These are phyloP conservation scores for Craseonycteris thonglongyai DNA, from an alignment of 2,113 vertebrate genomes.

Conservation along the genomic window DNA sequence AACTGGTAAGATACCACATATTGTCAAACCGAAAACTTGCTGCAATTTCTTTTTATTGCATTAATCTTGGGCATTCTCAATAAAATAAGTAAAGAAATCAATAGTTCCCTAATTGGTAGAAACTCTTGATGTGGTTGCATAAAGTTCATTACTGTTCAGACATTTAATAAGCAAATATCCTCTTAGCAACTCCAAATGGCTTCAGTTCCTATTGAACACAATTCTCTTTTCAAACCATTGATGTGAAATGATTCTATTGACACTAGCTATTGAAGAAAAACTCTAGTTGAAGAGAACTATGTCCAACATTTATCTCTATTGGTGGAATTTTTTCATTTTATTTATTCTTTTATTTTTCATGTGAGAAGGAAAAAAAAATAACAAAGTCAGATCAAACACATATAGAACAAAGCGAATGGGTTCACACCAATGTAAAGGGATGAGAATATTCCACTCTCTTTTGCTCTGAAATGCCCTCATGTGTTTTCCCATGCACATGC, in stretches of 20 bases:
- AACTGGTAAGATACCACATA: neutral
- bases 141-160: constrained; percentile 69
- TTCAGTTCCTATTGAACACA: constrained; percentile 65
- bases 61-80: constrained; percentile 14
- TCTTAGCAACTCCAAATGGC: constrained; percentile 63
- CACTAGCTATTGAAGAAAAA: constrained; percentile 45
- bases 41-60: constrained; percentile 1
- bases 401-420: constrained; percentile 35
- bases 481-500: neutral
- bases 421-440: constrained; percentile 3
- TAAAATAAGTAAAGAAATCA: constrained; percentile 56
- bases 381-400: constrained; percentile 72
- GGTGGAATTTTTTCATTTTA: constrained; percentile 70
- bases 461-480: constrained; percentile 25
- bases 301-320: constrained; percentile 72
- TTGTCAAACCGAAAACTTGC: neutral
- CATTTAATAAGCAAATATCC: constrained; percentile 69
- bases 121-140: constrained; percentile 42
- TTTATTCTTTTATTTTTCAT: constrained; percentile 70
- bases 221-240: constrained; percentile 61
- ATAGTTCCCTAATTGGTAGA: constrained; percentile 56
- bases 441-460: constrained; percentile 30
- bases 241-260: constrained; percentile 70
- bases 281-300: constrained; percentile 57
- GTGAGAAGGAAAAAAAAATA: constrained; percentile 65